Evolutionary conservation across 1,140 invertebrate genomes (phyloP).

Genomic region (Diploscapter pachys): DNA sequence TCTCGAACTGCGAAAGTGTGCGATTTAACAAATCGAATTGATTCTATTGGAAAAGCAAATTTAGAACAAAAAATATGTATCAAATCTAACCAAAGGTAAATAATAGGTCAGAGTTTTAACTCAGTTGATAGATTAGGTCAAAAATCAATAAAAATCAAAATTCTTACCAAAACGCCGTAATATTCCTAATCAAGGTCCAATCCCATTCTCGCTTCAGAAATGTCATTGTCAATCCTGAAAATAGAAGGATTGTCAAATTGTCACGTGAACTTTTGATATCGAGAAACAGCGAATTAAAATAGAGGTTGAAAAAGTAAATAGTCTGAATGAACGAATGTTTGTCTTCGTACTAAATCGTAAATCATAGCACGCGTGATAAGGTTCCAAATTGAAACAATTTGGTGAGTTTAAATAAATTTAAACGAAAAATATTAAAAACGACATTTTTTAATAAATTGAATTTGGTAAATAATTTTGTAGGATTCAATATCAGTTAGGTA

Average conservation of each 20-base stretch:
- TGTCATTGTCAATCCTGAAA: background rate
- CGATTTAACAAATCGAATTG: background rate
- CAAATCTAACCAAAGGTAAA: background rate
- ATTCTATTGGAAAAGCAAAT: slow-evolving; percentile 1
- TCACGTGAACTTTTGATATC: background rate
- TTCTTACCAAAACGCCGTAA: slow-evolving; percentile 7
- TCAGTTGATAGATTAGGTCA: background rate
- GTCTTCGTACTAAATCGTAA: background rate
- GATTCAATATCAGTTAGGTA: too few relatives aligned
- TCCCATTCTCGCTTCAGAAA: background rate
- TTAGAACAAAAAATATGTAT: background rate
- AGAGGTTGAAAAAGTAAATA: background rate
- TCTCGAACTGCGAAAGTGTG: background rate
- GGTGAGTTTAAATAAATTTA: background rate
- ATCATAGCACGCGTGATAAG: background rate
- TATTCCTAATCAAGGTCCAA: background rate
- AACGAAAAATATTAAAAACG: too few relatives aligned
- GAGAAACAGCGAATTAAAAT: background rate
- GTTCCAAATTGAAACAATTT: background rate
- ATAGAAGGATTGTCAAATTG: background rate
- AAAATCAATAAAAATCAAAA: background rate
- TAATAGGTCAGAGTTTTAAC: background rate
- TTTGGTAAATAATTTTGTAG: too few relatives aligned
- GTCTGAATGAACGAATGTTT: background rate
- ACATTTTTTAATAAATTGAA: too few relatives aligned